Conservation (phyloP, 2,888 invertebrate genomes). For the Colostygia pectinataria region DNA sequence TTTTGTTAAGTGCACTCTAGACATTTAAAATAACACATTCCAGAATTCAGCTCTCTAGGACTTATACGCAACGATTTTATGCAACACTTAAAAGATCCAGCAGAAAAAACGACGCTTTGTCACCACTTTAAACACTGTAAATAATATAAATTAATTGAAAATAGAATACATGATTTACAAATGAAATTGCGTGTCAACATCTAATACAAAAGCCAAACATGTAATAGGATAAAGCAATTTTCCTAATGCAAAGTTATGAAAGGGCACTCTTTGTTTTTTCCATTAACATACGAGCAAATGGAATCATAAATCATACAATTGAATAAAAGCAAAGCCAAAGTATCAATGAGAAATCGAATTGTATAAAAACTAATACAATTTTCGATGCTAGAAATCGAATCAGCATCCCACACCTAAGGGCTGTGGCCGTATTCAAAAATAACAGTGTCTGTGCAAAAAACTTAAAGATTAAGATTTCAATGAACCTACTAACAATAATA, state of each 20-base stretch:
- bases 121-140: too few species aligned
- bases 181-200: constrained; percentile 12
- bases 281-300: constrained; percentile 17
- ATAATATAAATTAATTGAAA: neutral
- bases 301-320: constrained; percentile 30
- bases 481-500: too few species aligned
- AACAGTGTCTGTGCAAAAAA: too few species aligned
- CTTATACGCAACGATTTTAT: too few species aligned
- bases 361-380: constrained; percentile 39
- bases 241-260: constrained; percentile 21
- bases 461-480: too few species aligned
- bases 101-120: too few species aligned
- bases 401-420: constrained; percentile 18
- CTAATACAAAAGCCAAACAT: constrained; percentile 13
- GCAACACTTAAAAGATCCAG: too few species aligned
- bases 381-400: constrained; percentile 39
- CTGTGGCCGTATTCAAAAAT: constrained; percentile 13
- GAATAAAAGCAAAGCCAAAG: constrained; percentile 15
- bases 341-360: constrained; percentile 21
- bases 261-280: constrained; percentile 18
- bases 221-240: constrained; percentile 19
- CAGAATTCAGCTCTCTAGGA: too few species aligned
- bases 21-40: too few species aligned
- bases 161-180: neutral
- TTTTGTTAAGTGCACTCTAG: too few species aligned